These are phyloP conservation scores for Bombylius discolor DNA, from an alignment of 2,888 invertebrate species.

Conservation along the genomic window DNA sequence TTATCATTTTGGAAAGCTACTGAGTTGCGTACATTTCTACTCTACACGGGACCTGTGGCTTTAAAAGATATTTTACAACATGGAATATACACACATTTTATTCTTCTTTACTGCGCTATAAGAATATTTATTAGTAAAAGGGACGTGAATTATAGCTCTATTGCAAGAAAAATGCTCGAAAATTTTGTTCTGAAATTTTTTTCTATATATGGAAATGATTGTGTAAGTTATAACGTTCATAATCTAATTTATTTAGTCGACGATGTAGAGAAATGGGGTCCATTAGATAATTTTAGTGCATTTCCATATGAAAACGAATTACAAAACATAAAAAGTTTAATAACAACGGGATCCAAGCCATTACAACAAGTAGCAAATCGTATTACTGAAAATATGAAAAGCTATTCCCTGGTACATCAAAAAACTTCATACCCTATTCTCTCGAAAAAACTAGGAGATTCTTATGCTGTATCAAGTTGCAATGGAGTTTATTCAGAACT, in stretches of 20 bases:
- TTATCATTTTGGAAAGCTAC: slow-evolving; percentile 6
- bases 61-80: background rate
- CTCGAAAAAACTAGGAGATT: no score
- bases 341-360: background rate
- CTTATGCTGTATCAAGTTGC: no score
- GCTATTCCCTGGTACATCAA: no score
- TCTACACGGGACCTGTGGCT: slow-evolving; percentile 3
- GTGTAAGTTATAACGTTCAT: background rate
- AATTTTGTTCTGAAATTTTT: background rate
- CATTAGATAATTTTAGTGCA: background rate
- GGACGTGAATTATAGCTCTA: background rate
- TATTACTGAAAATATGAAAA: background rate
- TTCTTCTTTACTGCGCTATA: background rate
- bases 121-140: background rate
- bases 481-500: no score
- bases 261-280: slow-evolving; percentile 24
- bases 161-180: background rate
- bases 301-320: background rate
- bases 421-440: no score
- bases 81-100: background rate
- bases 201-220: background rate
- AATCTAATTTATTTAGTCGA: slow-evolving; percentile 10
- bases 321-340: background rate
- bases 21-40: slow-evolving; percentile 2
- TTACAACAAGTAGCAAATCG: background rate